phyloP scores from a whole-genome alignment of 2,113 vertebrate species.

The Alectura lathami region DNA sequence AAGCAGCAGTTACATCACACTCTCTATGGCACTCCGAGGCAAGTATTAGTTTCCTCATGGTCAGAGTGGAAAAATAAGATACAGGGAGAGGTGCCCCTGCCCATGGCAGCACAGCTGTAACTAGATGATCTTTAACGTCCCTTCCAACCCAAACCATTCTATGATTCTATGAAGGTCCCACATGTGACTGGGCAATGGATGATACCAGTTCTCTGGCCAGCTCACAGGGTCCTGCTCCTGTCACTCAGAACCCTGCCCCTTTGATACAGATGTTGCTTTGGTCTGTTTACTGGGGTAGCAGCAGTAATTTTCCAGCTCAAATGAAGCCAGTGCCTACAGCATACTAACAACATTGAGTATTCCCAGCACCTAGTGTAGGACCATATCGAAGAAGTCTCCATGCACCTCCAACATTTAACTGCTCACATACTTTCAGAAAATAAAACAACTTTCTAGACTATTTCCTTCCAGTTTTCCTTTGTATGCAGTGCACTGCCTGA shows the following conservation, averaged over 20 bases:
- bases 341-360: not conserved
- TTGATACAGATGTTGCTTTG: fast-evolving
- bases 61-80: not conserved
- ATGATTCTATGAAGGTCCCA: not conserved
- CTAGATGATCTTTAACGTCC: no score
- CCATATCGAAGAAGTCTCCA: not conserved
- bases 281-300: not conserved
- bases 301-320: not conserved
- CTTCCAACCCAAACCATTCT: no score
- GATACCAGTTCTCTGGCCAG: not conserved
- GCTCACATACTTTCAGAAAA: not conserved
- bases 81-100: no score
- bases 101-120: no score
- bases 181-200: fast-evolving
- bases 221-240: not conserved
- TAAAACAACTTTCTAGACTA: not conserved
- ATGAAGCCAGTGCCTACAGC: not conserved
- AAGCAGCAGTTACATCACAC: not conserved
- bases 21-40: fast-evolving
- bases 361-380: fast-evolving
- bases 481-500: not conserved
- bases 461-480: not conserved
- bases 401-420: not conserved
- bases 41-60: not conserved
- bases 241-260: not conserved